A percentile compares a stretch with the other conserved stretches of the same genome.
Conservation (phyloP, 2,797 vertebrate species). For the Coilia nasus region DNA sequence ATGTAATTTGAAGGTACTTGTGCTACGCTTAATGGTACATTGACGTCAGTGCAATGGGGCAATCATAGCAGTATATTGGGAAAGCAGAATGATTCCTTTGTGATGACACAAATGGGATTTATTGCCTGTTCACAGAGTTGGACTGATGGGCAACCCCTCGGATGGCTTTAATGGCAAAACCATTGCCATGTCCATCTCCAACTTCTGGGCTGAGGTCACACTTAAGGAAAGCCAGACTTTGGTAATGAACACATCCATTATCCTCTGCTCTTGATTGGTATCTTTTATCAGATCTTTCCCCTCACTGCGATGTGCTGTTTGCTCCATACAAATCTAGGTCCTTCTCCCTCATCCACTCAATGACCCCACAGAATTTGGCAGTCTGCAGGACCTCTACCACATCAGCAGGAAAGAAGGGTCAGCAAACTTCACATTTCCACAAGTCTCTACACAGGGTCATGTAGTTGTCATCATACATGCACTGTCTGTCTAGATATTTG, state of each 20-base stretch:
- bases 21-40: too few species aligned
- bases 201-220: constrained; percentile 86
- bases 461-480: constrained; percentile 16
- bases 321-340: constrained; percentile 60
- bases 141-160: constrained; percentile 84
- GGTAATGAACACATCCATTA: constrained; percentile 59
- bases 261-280: constrained; percentile 6
- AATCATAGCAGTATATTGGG: too few species aligned
- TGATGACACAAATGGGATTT: neutral
- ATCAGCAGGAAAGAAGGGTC: constrained; percentile 86
- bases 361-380: constrained; percentile 85
- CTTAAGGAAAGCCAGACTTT: constrained; percentile 78
- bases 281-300: neutral
- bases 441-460: neutral
- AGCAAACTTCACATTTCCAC: neutral
- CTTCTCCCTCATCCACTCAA: constrained; percentile 83
- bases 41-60: too few species aligned
- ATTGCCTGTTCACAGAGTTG: constrained; percentile 67
- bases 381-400: constrained; percentile 81
- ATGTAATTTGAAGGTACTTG: too few species aligned
- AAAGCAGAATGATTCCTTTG: neutral
- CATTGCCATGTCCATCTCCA: constrained; percentile 82
- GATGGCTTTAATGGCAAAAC: constrained; percentile 86
- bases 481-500: neutral
- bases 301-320: neutral